phyloP scores from a whole-genome alignment of 2,888 invertebrate genomes.

The Nezara viridula region DNA sequence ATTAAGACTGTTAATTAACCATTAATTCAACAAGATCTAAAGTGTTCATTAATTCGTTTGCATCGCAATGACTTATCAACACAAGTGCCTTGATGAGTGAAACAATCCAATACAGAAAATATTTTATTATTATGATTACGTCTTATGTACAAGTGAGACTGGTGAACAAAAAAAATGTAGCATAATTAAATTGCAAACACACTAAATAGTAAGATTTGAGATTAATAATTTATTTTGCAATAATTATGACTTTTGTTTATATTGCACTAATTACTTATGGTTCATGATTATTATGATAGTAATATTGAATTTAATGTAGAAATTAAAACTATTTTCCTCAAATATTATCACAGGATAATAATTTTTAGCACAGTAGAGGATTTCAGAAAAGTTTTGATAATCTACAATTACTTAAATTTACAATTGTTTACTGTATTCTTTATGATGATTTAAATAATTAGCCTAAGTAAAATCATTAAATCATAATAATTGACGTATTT shows the following conservation, averaged over 20 bases:
- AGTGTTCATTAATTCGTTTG: conserved; percentile 58
- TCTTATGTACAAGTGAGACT: not conserved
- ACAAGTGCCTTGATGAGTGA: conserved; percentile 61
- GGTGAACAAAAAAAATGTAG: not conserved
- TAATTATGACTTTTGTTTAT: not conserved
- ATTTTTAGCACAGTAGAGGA: not conserved
- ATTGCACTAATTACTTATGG: not conserved
- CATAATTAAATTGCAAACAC: not conserved
- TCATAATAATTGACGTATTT: not conserved
- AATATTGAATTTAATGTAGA: not conserved
- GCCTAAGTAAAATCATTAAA: not conserved
- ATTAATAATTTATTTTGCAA: not conserved
- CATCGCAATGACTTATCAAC: conserved; percentile 63
- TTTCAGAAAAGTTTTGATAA: not conserved
- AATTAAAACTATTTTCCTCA: not conserved
- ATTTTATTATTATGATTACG: not conserved
- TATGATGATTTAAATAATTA: not conserved
- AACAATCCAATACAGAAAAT: not conserved
- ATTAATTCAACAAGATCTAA: conserved; percentile 55
- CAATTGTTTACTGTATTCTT: not conserved
- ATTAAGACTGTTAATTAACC: conserved; percentile 51
- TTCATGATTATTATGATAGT: not conserved
- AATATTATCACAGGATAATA: not conserved
- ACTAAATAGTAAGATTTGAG: not conserved
- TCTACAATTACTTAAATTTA: not conserved